Evolutionary conservation across 2,797 vertebrate species (phyloP).

Genomic region (Gadopsis marmoratus): DNA sequence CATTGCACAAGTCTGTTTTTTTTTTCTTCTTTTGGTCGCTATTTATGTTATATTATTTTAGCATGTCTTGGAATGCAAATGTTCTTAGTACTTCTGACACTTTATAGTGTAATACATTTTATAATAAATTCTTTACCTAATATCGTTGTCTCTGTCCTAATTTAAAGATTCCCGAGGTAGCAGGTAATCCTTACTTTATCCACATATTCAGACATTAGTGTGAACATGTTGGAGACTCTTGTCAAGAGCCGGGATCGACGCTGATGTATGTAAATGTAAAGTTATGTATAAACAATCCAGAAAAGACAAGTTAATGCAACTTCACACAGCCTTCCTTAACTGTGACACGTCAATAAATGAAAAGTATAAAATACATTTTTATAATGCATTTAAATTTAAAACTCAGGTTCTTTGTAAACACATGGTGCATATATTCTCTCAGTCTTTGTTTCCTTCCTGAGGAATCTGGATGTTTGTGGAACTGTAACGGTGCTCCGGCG

Average conservation of each 20-base stretch:
- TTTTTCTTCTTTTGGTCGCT: slow-evolving; percentile 58
- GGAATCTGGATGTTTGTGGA: too few relatives aligned
- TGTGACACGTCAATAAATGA: too few relatives aligned
- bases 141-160: slow-evolving; percentile 16
- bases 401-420: too few relatives aligned
- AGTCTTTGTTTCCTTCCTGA: too few relatives aligned
- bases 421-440: too few relatives aligned
- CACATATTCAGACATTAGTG: background rate
- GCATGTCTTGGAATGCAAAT: slow-evolving; percentile 88
- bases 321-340: too few relatives aligned
- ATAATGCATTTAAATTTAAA: too few relatives aligned
- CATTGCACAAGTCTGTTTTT: slow-evolving; percentile 80
- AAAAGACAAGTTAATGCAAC: too few relatives aligned
- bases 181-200: background rate
- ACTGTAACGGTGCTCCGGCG: too few relatives aligned
- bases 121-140: slow-evolving; percentile 88
- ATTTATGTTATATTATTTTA: slow-evolving; percentile 85
- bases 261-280: too few relatives aligned
- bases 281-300: too few relatives aligned
- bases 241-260: background rate
- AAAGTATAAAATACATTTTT: too few relatives aligned
- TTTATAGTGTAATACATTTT: slow-evolving; percentile 89
- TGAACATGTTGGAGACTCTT: background rate
- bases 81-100: slow-evolving; percentile 93
- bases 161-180: slow-evolving; percentile 1